Evolutionary conservation across 2,113 vertebrate genomes (phyloP).

Genomic region (Xiphorhynchus elegans): DNA sequence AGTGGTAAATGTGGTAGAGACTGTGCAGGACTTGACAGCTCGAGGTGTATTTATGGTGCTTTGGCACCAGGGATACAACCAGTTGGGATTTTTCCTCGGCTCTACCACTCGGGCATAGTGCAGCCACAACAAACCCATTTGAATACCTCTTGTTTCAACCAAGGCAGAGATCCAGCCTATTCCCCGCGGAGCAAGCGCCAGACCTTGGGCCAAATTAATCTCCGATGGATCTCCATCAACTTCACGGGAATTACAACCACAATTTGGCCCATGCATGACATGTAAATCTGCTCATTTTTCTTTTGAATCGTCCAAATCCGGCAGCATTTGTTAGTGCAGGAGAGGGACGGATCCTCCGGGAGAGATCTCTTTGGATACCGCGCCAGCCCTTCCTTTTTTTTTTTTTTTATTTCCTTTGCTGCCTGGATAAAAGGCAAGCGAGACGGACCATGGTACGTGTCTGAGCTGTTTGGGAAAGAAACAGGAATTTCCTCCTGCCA

Average conservation of each 20-base stretch:
- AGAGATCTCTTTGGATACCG: conserved; percentile 28
- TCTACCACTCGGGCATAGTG: conserved; percentile 14
- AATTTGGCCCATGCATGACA: neutral
- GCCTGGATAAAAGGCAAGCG: conserved; percentile 23
- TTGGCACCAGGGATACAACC: conserved; percentile 23
- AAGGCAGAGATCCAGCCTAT: conserved; percentile 38
- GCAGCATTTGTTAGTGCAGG: neutral
- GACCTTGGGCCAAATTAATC: conserved; percentile 51
- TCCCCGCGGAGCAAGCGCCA: neutral
- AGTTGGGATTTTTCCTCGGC: conserved; percentile 10
- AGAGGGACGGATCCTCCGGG: conserved; percentile 34
- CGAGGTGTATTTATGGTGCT: neutral
- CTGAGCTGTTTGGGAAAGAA: conserved; percentile 34
- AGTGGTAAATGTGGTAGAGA: neutral
- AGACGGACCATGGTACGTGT: neutral
- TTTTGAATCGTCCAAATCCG: neutral
- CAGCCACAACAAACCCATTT: conserved; percentile 42
- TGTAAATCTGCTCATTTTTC: conserved; percentile 1
- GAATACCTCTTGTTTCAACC: conserved; percentile 32
- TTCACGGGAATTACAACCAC: neutral
- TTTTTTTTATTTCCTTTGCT: conserved; percentile 24
- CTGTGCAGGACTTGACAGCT: neutral
- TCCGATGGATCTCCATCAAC: conserved; percentile 29
- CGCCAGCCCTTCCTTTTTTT: neutral
- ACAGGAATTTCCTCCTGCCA: conserved; percentile 36